Base-by-base conservation (phyloP, 1,140 invertebrate genomes). In the Drosophila quadrilineata region DNA sequence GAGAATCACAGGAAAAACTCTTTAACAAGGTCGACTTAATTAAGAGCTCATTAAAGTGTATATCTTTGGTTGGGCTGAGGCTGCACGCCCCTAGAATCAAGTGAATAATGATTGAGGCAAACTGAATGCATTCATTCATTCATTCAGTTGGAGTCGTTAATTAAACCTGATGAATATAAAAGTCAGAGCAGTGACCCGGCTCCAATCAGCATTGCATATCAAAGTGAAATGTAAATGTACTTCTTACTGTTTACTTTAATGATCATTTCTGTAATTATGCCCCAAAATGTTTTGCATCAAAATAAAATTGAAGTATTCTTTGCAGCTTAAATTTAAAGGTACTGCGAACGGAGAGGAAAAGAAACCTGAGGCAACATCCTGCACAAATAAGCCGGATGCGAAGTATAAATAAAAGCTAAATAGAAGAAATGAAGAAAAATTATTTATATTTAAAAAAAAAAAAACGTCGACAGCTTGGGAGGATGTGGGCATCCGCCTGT, bases 361-460 rank as follows among this genome's bases (percentile, higher is more conserved):
- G 29, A 54, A 67, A 40, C 57, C 56, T 26, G 36, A 29, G 53
- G 56, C 50, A 72, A 72, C 76, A 66, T 82, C 56, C 77, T 63
- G 60, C 45, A 31, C 54, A 80, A 82, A 76, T 75, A 35, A 73
- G 26, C 64, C 77, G 77, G 77, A 82, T 71, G 60, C 70, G 19
- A 67, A 63, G 35, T 58, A 84, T 74, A 71, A 77, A 82, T 70
- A 76, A 62, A 63, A 19, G 67, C 59, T 45, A 73, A 70, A 71
- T 77, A 71, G 53, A 58, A 79, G 45, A 77, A 82, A 73, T 59
- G 60, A 75, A 48, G 57, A 33, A 80, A 63, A 75, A 64, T 68
- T 75, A 64, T 64, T 49, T 43, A 22, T 29, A 49, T 9, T 33
- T 21, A 14, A 31, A 33, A 31, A 4, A 14, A 33, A 3, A n/a